Percentiles rank a stretch among this genome's conserved stretches.
These are phyloP conservation scores for Pachycephala philippinensis DNA, from an alignment of 2,113 vertebrate species.

Conservation along the genomic window DNA sequence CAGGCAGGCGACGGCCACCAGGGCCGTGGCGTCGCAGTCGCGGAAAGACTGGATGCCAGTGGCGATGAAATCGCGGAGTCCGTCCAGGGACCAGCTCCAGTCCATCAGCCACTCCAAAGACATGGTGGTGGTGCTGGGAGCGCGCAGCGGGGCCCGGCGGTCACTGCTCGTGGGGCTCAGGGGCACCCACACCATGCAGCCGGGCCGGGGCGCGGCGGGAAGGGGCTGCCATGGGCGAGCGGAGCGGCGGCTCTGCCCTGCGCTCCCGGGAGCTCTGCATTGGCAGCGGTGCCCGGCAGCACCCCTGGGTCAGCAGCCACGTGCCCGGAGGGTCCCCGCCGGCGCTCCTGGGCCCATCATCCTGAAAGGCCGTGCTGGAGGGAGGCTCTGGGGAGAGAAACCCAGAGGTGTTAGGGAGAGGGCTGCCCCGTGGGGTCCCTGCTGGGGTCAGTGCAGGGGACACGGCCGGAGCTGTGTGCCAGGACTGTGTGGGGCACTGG, in stretches of 20 bases:
- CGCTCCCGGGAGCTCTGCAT: neutral
- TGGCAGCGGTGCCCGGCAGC: neutral
- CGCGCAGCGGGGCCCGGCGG: neutral
- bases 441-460: fast-evolving
- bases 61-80: constrained; percentile 86
- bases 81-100: constrained; percentile 87
- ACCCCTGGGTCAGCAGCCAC: neutral
- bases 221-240: constrained; percentile 4
- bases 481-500: fast-evolving
- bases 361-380: neutral
- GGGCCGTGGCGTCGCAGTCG: constrained; percentile 85
- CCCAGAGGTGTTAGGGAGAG: neutral
- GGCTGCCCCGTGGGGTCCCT: neutral
- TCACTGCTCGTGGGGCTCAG: constrained; percentile 50
- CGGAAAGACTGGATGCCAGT: constrained; percentile 88
- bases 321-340: fast-evolving
- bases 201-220: neutral
- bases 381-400: constrained; percentile 22
- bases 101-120: constrained; percentile 76
- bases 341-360: fast-evolving
- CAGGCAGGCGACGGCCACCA: constrained; percentile 82
- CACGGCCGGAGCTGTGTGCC: fast-evolving
- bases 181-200: constrained; percentile 59
- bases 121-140: constrained; percentile 54
- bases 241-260: neutral